phyloP scores from a whole-genome alignment of 2,888 invertebrate species.

The Euphydryas editha region DNA sequence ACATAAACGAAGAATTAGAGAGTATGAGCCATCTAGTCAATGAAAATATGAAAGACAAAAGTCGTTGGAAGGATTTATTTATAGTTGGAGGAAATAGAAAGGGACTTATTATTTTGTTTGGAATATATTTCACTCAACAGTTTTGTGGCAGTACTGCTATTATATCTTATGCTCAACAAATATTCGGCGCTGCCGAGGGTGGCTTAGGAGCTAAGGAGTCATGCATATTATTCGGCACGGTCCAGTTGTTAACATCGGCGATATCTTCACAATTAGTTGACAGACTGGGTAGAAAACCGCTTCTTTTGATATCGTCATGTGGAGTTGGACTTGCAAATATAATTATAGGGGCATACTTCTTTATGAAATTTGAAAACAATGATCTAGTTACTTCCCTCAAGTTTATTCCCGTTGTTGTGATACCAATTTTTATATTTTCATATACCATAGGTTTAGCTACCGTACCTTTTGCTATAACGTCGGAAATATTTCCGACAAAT shows the following conservation, averaged over 20 bases:
- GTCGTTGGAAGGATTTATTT: constrained; percentile 77
- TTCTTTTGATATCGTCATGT: constrained; percentile 84
- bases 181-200: constrained; percentile 81
- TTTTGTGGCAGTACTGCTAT: constrained; percentile 85
- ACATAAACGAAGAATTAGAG: constrained; percentile 82
- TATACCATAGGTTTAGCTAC: constrained; percentile 86
- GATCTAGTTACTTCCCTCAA: constrained; percentile 73
- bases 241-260: constrained; percentile 81
- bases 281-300: constrained; percentile 83
- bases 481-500: constrained; percentile 86
- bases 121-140: constrained; percentile 85
- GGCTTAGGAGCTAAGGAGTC: constrained; percentile 76
- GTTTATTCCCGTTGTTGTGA: constrained; percentile 84
- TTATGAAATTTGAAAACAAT: constrained; percentile 73
- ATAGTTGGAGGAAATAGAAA: constrained; percentile 76
- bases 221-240: constrained; percentile 80
- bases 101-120: constrained; percentile 83
- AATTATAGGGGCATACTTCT: constrained; percentile 82
- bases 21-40: constrained; percentile 79
- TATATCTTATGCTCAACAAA: constrained; percentile 84
- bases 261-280: constrained; percentile 84
- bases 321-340: constrained; percentile 80
- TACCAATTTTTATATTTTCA: constrained; percentile 85
- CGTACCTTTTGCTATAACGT: constrained; percentile 85
- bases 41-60: constrained; percentile 79